These are phyloP conservation scores for Cephus rjabovi DNA, from an alignment of 2,888 invertebrate genomes.

Conservation along the genomic window DNA sequence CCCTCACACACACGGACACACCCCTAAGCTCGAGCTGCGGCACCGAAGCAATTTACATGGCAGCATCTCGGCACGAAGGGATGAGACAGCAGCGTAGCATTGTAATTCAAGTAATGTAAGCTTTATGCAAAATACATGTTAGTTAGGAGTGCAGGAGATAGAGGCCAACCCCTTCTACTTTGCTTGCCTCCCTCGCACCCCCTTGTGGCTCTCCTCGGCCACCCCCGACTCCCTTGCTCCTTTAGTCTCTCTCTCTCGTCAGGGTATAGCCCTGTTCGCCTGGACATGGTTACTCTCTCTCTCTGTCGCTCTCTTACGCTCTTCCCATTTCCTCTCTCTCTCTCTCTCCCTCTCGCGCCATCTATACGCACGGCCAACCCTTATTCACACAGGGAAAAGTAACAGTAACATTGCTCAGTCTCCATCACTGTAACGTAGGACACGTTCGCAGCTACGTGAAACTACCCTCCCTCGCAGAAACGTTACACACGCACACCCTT, in stretches of 20 bases:
- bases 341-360: conserved; percentile 14
- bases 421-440: not conserved
- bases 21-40: conserved; percentile 29
- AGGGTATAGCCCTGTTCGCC: conserved; percentile 17
- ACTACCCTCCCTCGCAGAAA: not conserved
- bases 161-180: conserved; percentile 33
- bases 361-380: conserved; percentile 1
- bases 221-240: conserved; percentile 9
- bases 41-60: conserved; percentile 62
- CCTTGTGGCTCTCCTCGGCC: conserved; percentile 25
- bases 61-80: conserved; percentile 52
- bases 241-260: conserved; percentile 20
- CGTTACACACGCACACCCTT: not conserved
- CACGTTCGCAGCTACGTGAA: not conserved
- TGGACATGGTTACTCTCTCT: conserved; percentile 41
- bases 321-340: conserved; percentile 20
- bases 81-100: conserved; percentile 58
- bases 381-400: not conserved
- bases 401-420: not conserved
- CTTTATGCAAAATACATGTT: conserved; percentile 66
- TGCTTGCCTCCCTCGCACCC: conserved; percentile 30
- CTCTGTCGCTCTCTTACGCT: conserved; percentile 21
- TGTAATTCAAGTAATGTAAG: conserved; percentile 66
- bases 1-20: conserved; percentile 19
- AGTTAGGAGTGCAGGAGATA: conserved; percentile 64